Evolutionary conservation across 2,797 vertebrate genomes (phyloP).

Genomic region (Momotus momota): DNA sequence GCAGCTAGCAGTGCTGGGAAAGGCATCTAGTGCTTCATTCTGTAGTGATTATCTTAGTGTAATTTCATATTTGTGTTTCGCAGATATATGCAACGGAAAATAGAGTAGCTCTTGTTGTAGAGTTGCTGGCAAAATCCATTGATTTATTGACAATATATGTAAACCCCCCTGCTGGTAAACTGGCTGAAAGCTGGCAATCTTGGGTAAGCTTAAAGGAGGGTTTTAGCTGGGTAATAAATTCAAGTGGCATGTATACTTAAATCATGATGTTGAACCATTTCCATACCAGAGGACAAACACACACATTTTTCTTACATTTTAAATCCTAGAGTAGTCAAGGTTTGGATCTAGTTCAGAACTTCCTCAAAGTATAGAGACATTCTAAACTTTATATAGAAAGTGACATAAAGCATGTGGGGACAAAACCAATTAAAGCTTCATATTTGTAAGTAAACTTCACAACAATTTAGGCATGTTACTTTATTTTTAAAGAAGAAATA

Average conservation of each 20-base stretch:
- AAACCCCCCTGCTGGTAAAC: conserved; percentile 13
- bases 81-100: not conserved
- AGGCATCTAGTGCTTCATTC: not conserved
- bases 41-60: not conserved
- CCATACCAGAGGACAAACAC: not conserved
- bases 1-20: not conserved
- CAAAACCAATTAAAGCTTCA: not conserved
- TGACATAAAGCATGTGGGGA: not conserved
- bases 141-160: conserved; percentile 62
- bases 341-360: not conserved
- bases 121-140: not conserved
- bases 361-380: not conserved
- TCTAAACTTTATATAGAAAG: not conserved
- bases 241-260: conserved; percentile 14
- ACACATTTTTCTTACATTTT: conserved; percentile 5
- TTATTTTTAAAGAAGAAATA: not conserved
- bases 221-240: conserved; percentile 35
- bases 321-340: not conserved
- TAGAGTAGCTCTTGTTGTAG: conserved; percentile 17
- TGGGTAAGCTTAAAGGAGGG: conserved; percentile 7
- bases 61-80: not conserved
- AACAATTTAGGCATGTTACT: not conserved
- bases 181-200: conserved; percentile 23
- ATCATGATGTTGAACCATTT: not conserved
- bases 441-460: not conserved